Percentiles rank a stretch among this genome's conserved stretches.
Conservation (phyloP, 1,140 invertebrate genomes). For the Anoplophora glabripennis region DNA sequence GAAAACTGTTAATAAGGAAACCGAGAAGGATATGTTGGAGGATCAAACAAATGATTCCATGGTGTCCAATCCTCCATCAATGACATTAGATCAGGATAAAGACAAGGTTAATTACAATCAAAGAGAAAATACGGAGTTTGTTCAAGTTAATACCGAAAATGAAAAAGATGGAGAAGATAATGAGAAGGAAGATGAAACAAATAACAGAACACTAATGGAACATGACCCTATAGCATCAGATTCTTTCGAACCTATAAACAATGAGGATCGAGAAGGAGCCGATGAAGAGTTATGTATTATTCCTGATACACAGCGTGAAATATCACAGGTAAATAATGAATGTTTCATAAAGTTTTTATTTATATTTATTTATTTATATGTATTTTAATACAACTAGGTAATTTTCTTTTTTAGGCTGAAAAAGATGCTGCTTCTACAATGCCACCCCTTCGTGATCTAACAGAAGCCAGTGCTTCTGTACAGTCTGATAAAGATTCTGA, state of each 20-base stretch:
- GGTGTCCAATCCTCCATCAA: conserved; percentile 10
- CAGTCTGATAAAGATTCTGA: conserved; percentile 3
- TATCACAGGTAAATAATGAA: conserved; percentile 52
- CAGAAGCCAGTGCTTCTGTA: conserved; percentile 8
- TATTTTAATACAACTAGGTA: too few species aligned
- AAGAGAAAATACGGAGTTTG: conserved; percentile 29
- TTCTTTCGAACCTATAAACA: conserved; percentile 24
- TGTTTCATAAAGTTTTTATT: not conserved
- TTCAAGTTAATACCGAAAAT: conserved; percentile 31
- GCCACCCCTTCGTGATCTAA: conserved; percentile 40
- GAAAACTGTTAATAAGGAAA: conserved; percentile 10
- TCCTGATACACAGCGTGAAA: conserved; percentile 59
- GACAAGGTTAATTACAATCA: not conserved
- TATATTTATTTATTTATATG: not conserved
- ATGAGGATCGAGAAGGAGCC: conserved; percentile 47
- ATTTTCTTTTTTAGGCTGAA: conserved; percentile 45
- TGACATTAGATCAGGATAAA: not conserved
- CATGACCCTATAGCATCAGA: conserved; percentile 34
- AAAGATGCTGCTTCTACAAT: conserved; percentile 53
- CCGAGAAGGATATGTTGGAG: not conserved
- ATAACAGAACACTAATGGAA: conserved; percentile 15
- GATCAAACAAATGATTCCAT: not conserved
- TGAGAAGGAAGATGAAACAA: conserved; percentile 7
- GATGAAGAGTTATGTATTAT: conserved; percentile 59
- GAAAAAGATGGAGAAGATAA: conserved; percentile 33